These are phyloP conservation scores for Tetragonula carbonaria DNA, from an alignment of 2,888 invertebrate species.

Conservation along the genomic window DNA sequence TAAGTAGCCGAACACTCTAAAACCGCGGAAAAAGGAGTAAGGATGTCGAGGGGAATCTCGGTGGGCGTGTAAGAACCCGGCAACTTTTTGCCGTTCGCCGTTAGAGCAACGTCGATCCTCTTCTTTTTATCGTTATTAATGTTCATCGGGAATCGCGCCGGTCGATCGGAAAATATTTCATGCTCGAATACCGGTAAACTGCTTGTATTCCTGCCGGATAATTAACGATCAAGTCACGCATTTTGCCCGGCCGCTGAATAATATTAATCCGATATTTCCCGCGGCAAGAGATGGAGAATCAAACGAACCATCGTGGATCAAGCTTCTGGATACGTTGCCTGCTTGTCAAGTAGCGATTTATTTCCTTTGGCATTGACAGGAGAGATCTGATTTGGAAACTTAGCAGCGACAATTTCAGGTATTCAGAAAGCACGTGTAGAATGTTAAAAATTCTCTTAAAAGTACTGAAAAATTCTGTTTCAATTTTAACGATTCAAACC, in stretches of 20 bases:
- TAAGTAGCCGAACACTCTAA: slow-evolving; percentile 56
- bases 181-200: slow-evolving; percentile 1
- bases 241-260: background rate
- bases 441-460: too few species aligned
- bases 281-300: too few species aligned
- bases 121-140: slow-evolving; percentile 38
- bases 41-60: slow-evolving; percentile 26
- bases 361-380: too few species aligned
- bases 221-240: slow-evolving; percentile 21
- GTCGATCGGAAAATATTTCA: slow-evolving; percentile 34
- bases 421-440: background rate
- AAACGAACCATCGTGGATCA: background rate
- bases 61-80: slow-evolving; percentile 25
- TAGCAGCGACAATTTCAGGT: background rate
- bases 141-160: slow-evolving; percentile 11
- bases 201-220: background rate
- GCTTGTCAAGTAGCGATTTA: background rate
- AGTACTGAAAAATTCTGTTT: too few species aligned
- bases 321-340: background rate
- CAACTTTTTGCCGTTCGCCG: slow-evolving; percentile 13
- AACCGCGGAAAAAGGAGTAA: slow-evolving; percentile 46
- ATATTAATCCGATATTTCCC: background rate
- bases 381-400: background rate
- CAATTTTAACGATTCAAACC: background rate
- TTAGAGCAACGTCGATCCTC: slow-evolving; percentile 18